Percentiles rank a stretch among this genome's conserved stretches.
These are phyloP conservation scores for Desmophyllum pertusum DNA, from an alignment of 92 coral and sea anemone species.

Conservation along the genomic window DNA sequence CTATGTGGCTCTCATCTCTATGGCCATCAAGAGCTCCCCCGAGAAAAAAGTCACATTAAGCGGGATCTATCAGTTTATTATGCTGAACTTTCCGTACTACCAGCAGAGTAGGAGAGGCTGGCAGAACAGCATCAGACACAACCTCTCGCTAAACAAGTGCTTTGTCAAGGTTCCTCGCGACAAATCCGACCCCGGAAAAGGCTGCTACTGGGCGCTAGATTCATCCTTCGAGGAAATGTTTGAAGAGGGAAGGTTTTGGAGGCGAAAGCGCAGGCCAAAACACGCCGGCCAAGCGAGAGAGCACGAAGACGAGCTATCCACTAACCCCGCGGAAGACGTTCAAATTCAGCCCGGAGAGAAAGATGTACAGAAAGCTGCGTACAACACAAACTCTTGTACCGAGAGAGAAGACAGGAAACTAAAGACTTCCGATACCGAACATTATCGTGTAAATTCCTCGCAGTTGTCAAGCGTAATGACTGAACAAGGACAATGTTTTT, in stretches of 20 bases:
- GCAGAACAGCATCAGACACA: constrained; percentile 99
- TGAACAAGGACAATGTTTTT: constrained; percentile 9
- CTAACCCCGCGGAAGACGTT: background rate
- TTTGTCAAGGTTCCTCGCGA: constrained; percentile 94
- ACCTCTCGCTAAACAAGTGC: constrained; percentile 94
- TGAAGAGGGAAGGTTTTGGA: constrained; percentile 95
- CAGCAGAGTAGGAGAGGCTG: constrained; percentile 96
- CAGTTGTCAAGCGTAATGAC: background rate
- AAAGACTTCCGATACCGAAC: background rate
- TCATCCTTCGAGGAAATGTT: constrained; percentile 95
- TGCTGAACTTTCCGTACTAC: constrained; percentile 97
- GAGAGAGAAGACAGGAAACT: constrained; percentile 20
- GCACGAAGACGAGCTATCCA: background rate
- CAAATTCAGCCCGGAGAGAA: constrained; percentile 12
- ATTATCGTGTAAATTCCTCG: constrained; percentile 7
- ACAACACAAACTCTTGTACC: background rate
- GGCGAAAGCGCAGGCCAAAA: constrained; percentile 76
- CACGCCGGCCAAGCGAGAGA: constrained; percentile 2
- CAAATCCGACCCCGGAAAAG: constrained; percentile 96
- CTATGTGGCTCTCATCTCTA: constrained; percentile 95
- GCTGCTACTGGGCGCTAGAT: constrained; percentile 97
- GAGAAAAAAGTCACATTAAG: constrained; percentile 86
- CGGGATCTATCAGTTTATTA: constrained; percentile 96
- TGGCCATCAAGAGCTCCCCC: constrained; percentile 97
- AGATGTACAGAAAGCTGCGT: background rate